Conservation (phyloP, 2,888 invertebrate species). For the Halictus quadricinctus region DNA sequence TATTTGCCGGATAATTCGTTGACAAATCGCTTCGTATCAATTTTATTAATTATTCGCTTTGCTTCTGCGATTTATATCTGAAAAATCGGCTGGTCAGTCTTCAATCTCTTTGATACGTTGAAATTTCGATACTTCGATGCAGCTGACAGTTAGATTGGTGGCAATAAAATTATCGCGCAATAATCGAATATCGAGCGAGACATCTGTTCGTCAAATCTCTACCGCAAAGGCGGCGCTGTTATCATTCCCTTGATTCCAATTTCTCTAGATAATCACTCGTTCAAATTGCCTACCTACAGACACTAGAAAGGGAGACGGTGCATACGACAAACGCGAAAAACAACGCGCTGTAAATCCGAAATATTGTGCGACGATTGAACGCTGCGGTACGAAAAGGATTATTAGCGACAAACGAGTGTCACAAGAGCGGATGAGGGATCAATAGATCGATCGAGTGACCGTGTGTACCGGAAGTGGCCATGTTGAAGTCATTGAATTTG, state of each 20-base stretch:
- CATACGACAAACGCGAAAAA: background rate
- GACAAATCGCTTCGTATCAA: background rate
- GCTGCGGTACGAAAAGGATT: background rate
- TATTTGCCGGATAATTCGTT: background rate
- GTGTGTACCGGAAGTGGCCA: slow-evolving; percentile 42
- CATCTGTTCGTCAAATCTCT: too few species aligned
- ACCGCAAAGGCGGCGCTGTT: background rate
- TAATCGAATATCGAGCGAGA: background rate
- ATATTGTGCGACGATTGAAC: background rate
- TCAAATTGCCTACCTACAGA: background rate
- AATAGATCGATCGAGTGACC: background rate
- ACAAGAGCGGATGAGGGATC: background rate
- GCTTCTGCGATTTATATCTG: background rate
- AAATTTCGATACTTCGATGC: background rate
- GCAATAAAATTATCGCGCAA: background rate
- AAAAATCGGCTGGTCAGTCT: background rate
- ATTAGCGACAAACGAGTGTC: background rate
- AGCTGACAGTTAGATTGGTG: background rate
- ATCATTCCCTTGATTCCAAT: background rate
- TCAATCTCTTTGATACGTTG: background rate
- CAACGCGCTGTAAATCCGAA: background rate
- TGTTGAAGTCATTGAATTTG: slow-evolving; percentile 83
- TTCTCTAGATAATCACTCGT: background rate
- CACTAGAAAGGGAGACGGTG: background rate
- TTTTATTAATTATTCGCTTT: background rate